Percentiles rank a stretch among this genome's conserved stretches.
Evolutionary conservation across 2,113 vertebrate genomes (phyloP).

Genomic region (Leptobrachium leishanense): DNA sequence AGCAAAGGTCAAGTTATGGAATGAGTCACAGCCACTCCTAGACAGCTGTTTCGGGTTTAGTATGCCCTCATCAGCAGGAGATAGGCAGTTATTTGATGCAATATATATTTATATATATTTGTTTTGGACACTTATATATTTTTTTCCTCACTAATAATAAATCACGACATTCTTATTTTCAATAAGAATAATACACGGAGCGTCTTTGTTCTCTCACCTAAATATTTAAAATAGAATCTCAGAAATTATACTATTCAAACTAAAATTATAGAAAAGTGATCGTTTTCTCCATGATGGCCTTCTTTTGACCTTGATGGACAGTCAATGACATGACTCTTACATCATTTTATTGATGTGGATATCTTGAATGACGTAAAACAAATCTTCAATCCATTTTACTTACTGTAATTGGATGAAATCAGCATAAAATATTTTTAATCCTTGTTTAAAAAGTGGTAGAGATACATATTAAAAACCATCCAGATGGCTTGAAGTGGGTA

Average conservation of each 20-base stretch:
- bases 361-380: background rate
- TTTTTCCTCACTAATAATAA: background rate
- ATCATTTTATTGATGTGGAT: background rate
- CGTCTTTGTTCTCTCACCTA: slow-evolving; percentile 6
- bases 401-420: background rate
- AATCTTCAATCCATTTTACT: background rate
- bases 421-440: too few relatives aligned
- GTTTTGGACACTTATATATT: background rate
- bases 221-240: background rate
- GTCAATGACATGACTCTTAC: background rate
- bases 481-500: too few relatives aligned
- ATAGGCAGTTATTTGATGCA: too few relatives aligned
- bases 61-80: too few relatives aligned
- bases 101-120: too few relatives aligned
- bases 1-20: too few relatives aligned
- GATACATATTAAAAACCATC: too few relatives aligned
- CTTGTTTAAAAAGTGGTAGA: too few relatives aligned
- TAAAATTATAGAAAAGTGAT: slow-evolving; percentile 10
- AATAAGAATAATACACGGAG: slow-evolving; percentile 8
- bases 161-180: slow-evolving; percentile 7
- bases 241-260: slow-evolving; percentile 13
- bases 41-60: too few relatives aligned
- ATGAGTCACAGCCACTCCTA: too few relatives aligned
- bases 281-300: background rate
- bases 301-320: background rate